Evolutionary conservation across 2,797 vertebrate species (phyloP).

Genomic region (Percopsis omiscomaycus): DNA sequence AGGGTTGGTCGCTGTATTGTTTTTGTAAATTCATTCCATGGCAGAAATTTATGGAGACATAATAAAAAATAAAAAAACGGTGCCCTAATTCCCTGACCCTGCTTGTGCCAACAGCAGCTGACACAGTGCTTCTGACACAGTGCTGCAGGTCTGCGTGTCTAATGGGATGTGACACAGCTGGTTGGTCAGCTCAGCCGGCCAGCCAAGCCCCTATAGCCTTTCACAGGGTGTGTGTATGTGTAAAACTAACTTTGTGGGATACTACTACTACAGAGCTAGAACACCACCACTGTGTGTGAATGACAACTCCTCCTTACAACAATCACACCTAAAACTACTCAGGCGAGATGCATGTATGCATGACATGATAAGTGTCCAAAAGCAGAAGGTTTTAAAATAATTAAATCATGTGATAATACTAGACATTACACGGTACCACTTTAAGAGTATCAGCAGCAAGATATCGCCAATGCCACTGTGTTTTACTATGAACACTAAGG

Average conservation of each 20-base stretch:
- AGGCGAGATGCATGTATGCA: too few species aligned
- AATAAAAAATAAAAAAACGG: not conserved
- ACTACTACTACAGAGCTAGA: not conserved
- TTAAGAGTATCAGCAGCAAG: constrained; percentile 2
- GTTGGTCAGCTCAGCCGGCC: constrained; percentile 28
- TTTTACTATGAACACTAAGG: not conserved
- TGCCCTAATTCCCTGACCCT: constrained; percentile 8
- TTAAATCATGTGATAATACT: too few species aligned
- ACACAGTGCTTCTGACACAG: constrained; percentile 30
- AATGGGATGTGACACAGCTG: constrained; percentile 42
- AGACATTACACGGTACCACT: not conserved
- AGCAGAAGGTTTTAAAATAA: too few species aligned
- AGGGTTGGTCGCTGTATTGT: too few species aligned
- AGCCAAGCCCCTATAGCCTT: constrained; percentile 18
- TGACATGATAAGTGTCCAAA: not conserved
- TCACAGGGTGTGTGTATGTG: not conserved
- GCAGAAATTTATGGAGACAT: too few species aligned
- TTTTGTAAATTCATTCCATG: too few species aligned
- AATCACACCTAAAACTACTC: not conserved
- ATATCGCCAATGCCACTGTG: not conserved
- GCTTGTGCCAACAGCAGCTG: constrained; percentile 25
- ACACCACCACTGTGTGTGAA: too few species aligned
- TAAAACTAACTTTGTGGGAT: not conserved
- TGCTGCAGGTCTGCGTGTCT: constrained; percentile 17
- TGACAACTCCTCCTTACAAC: too few species aligned